Evolutionary conservation across 2,888 invertebrate genomes (phyloP).

Genomic region (Steromphala cineraria): DNA sequence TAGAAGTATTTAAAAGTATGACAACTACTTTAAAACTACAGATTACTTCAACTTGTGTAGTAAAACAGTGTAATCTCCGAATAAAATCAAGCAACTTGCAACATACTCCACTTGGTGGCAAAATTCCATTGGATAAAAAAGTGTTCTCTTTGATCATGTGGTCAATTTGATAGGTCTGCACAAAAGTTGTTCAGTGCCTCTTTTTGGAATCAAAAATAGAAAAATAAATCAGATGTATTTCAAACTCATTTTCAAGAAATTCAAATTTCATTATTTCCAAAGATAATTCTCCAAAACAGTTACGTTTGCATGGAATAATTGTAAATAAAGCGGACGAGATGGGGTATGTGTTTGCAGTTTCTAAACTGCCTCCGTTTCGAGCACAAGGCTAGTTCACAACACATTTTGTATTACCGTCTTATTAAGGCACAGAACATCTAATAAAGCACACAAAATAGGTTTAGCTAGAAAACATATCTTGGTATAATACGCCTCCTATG

Average conservation of each 20-base stretch:
- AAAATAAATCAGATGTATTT: no score
- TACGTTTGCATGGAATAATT: no score
- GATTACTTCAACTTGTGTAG: not conserved
- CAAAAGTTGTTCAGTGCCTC: no score
- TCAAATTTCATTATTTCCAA: no score
- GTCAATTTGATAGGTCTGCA: no score
- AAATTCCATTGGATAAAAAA: not conserved
- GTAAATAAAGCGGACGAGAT: no score
- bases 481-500: not conserved
- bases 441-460: slow-evolving; percentile 11
- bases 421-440: slow-evolving; percentile 7
- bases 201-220: no score
- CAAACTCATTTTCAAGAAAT: no score
- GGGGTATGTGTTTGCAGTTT: no score
- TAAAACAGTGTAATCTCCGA: not conserved
- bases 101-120: slow-evolving; percentile 3
- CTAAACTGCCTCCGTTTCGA: no score
- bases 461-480: not conserved
- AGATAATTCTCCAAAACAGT: no score
- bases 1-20: slow-evolving; percentile 4
- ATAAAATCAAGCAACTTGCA: slow-evolving; percentile 1
- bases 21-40: slow-evolving; percentile 14
- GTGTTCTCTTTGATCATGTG: no score
- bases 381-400: not conserved
- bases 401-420: not conserved